These are phyloP conservation scores for Polypedilum pembai DNA, from an alignment of 1,140 invertebrate species.

Conservation along the genomic window DNA sequence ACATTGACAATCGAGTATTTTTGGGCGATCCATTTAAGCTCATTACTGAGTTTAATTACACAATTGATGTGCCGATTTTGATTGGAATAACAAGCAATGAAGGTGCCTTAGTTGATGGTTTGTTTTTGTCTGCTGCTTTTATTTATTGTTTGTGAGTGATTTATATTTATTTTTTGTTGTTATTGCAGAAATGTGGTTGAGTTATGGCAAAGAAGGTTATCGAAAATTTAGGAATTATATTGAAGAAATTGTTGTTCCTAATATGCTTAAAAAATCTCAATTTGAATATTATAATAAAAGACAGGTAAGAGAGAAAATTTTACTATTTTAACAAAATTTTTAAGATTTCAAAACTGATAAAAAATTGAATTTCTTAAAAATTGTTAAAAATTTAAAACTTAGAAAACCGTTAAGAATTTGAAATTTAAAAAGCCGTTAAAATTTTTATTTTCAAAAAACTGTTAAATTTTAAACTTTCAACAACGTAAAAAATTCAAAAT, in stretches of 20 bases:
- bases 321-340: too few relatives aligned
- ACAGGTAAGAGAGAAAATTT: constrained; percentile 30
- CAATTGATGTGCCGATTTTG: constrained; percentile 46
- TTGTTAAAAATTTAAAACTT: too few relatives aligned
- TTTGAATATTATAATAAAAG: constrained; percentile 33
- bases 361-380: too few relatives aligned
- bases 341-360: too few relatives aligned
- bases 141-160: neutral
- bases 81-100: constrained; percentile 54
- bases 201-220: constrained; percentile 46
- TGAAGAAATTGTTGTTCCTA: constrained; percentile 45
- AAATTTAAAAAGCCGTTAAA: too few relatives aligned
- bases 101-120: constrained; percentile 48
- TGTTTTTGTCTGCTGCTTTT: constrained; percentile 29
- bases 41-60: constrained; percentile 21
- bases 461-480: too few relatives aligned
- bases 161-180: constrained; percentile 10
- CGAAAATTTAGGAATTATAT: constrained; percentile 46
- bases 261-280: constrained; percentile 42
- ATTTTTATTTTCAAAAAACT: too few relatives aligned
- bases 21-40: neutral
- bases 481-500: too few relatives aligned
- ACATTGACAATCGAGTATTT: constrained; percentile 5
- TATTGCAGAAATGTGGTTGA: constrained; percentile 45
- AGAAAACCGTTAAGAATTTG: too few relatives aligned